Evolutionary conservation across 1,140 invertebrate species (phyloP).

Genomic region (Drosophila parabipectinata): DNA sequence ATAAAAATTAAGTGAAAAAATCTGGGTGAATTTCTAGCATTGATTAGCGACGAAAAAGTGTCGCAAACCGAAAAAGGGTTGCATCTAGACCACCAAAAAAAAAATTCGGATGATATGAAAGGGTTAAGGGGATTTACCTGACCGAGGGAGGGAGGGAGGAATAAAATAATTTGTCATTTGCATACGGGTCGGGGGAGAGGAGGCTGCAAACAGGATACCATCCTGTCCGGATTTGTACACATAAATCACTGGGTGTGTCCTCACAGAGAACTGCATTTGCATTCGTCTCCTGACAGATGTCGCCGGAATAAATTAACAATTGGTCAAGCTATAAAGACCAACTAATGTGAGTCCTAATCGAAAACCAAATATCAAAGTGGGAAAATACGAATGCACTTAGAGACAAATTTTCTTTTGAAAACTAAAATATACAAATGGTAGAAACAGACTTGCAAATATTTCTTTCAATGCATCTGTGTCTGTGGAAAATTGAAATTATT

Average conservation of each 20-base stretch:
- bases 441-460: no score
- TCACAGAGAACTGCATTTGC: conserved; percentile 41
- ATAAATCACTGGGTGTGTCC: conserved; percentile 57
- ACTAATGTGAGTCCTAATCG: conserved; percentile 41
- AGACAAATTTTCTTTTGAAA: no score
- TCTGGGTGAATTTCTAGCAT: conserved; percentile 57
- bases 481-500: conserved; percentile 14
- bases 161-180: conserved; percentile 68
- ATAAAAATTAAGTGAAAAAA: conserved; percentile 80
- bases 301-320: conserved; percentile 51
- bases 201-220: conserved; percentile 50
- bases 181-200: conserved; percentile 40
- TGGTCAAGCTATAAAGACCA: conserved; percentile 46
- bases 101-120: conserved; percentile 22
- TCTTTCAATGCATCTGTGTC: neutral
- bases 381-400: neutral
- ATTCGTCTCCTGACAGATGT: conserved; percentile 47
- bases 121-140: conserved; percentile 52
- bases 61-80: conserved; percentile 39
- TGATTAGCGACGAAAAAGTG: conserved; percentile 58
- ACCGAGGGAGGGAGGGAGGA: conserved; percentile 3
- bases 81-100: neutral
- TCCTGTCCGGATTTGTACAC: conserved; percentile 22
- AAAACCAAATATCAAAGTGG: conserved; percentile 8
- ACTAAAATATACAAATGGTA: no score